Evolutionary conservation across 1,140 invertebrate genomes (phyloP), one percentile per base, ranked within the genome.

Genomic region (Conus ventricosus): DNA sequence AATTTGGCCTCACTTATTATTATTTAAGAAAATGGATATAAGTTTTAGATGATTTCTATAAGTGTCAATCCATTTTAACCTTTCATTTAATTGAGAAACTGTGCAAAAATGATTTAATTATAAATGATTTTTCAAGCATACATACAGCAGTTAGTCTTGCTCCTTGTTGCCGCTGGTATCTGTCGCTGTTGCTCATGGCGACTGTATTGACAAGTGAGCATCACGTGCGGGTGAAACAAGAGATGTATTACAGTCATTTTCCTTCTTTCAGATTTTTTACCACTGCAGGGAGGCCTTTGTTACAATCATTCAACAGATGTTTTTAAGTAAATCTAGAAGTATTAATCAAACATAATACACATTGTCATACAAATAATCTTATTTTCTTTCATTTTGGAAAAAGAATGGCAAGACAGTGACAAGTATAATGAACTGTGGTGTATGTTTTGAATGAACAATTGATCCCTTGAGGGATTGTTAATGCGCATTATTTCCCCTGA

Each of bases 131-230:
- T 71, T 71, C 11, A 71, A 71, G 20, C 67, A 71, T 60, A 60
- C 57, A 15, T 60, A 60, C 57, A 15, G 15, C 23, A 71, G 67
- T 20, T 71, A 71, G 67, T 71, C 67, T n/a, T 71, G 23, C 13
- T 71, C 23, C 27, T 25, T 27, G 60, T 25, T 51, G 85, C 54
- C 53, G 53, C 85, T 78, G 85, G n/a, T 75, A 87, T n/a, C 85
- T 71, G 39, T 75, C 75, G 75, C 80, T 87, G 75, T 87, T 87
- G 71, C 25, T 87, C 85, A 60, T 84, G 57, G n/a, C 82, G 25
- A 39, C 82, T 10, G 82, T 84, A 63, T 84, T 55, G 57, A 84
- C 23, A 81, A 23, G 7, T 8, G 10, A 53, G 20, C 51, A 81
- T 81, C 80, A 81, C 80, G 80, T 81, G 80, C 80, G 39, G 51